Evolutionary conservation across 2,113 vertebrate species (phyloP).

Genomic region (Amazona guildingii): DNA sequence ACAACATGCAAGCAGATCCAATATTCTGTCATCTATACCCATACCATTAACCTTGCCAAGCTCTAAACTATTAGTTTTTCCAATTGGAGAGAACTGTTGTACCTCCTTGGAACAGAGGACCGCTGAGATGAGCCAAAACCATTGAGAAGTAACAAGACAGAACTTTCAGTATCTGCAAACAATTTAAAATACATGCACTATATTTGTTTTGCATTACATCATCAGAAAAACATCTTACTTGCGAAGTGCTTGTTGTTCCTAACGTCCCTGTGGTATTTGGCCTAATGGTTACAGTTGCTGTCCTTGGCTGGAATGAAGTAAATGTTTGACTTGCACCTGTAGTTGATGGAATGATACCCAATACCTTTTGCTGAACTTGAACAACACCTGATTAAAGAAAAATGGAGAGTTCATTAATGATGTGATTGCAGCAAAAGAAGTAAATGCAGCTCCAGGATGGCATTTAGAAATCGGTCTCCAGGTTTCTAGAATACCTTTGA

Average conservation of each 20-base stretch:
- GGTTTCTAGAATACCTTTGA: slow-evolving; percentile 14
- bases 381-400: slow-evolving; percentile 77
- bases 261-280: slow-evolving; percentile 80
- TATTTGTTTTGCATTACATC: neutral
- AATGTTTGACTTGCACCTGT: slow-evolving; percentile 90
- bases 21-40: neutral
- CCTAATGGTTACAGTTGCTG: slow-evolving; percentile 89
- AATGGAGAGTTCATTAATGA: slow-evolving; percentile 44
- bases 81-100: neutral
- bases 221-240: slow-evolving; percentile 69
- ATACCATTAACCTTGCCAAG: neutral
- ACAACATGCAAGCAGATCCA: neutral
- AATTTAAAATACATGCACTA: neutral
- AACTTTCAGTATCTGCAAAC: neutral
- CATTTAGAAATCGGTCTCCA: slow-evolving; percentile 10
- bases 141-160: neutral
- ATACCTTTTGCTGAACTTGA: slow-evolving; percentile 91
- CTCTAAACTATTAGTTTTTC: neutral
- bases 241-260: slow-evolving; percentile 77
- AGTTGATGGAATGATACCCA: slow-evolving; percentile 93
- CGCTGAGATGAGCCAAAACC: neutral
- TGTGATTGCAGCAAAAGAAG: neutral
- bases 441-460: slow-evolving; percentile 5
- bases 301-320: slow-evolving; percentile 93
- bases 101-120: neutral